Evolutionary conservation across 2,797 vertebrate species (phyloP).

Genomic region (Ptychobarbus kaznakovi): DNA sequence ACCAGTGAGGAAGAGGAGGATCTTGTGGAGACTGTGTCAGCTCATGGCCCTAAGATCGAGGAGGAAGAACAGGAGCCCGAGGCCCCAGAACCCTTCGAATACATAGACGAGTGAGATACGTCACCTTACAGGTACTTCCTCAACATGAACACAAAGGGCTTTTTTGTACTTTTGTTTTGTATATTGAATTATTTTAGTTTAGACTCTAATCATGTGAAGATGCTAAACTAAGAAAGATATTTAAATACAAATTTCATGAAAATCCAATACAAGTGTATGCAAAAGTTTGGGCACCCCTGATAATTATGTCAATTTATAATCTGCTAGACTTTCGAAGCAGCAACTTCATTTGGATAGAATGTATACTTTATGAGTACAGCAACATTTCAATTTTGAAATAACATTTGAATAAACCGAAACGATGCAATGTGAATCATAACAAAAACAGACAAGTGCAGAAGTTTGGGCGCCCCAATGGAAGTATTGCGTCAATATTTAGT

Average conservation of each 20-base stretch:
- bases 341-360: neutral
- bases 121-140: slow-evolving; percentile 6
- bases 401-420: neutral
- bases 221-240: neutral
- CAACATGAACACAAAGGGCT: neutral
- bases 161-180: neutral
- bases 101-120: slow-evolving; percentile 89
- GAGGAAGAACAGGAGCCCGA: slow-evolving; percentile 98
- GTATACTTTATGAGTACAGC: neutral
- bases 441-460: neutral
- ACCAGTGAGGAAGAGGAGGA: slow-evolving; percentile 96
- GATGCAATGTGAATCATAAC: neutral
- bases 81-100: slow-evolving; percentile 96
- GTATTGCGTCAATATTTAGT: neutral
- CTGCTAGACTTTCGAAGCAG: neutral
- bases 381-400: neutral
- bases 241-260: neutral
- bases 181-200: neutral
- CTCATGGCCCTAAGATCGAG: slow-evolving; percentile 96
- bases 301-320: neutral
- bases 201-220: neutral
- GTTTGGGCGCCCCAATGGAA: neutral
- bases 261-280: neutral
- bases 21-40: slow-evolving; percentile 95
- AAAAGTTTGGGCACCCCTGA: neutral